Evolutionary conservation across 1,140 invertebrate genomes (phyloP).

Genomic region (Solen grandis): DNA sequence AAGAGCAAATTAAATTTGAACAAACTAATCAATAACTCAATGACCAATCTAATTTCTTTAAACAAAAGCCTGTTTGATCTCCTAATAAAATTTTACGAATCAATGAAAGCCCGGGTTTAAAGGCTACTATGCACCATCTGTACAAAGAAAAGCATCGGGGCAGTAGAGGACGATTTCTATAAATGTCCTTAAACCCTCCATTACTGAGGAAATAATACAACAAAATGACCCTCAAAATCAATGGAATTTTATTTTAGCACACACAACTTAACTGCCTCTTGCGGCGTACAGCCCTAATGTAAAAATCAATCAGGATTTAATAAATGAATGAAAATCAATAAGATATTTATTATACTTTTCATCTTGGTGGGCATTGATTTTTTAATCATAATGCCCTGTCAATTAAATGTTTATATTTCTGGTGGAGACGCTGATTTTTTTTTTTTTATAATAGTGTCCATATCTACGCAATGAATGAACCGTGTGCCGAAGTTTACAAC

Average conservation of each 20-base stretch:
- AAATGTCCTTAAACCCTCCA: too few relatives aligned
- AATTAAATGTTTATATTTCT: constrained; percentile 57
- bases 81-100: too few relatives aligned
- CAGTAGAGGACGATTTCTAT: too few relatives aligned
- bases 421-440: too few relatives aligned
- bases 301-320: constrained; percentile 57
- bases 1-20: constrained; percentile 18
- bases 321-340: constrained; percentile 57
- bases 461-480: too few relatives aligned
- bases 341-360: constrained; percentile 57
- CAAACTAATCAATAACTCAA: constrained; percentile 13
- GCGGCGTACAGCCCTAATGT: constrained; percentile 31
- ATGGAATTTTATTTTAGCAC: constrained; percentile 54
- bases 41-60: constrained; percentile 38
- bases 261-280: constrained; percentile 28
- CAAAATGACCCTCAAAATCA: constrained; percentile 45
- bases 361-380: constrained; percentile 50
- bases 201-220: constrained; percentile 33
- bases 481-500: too few relatives aligned
- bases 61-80: constrained; percentile 26
- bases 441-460: too few relatives aligned
- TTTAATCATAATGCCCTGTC: constrained; percentile 47
- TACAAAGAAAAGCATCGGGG: too few relatives aligned
- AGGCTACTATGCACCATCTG: too few relatives aligned
- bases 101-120: too few relatives aligned